A percentile compares a stretch with the other conserved stretches of the same genome.
These are phyloP conservation scores for Apodemus agrarius DNA, from an alignment of 2,797 vertebrate genomes.

Conservation along the genomic window DNA sequence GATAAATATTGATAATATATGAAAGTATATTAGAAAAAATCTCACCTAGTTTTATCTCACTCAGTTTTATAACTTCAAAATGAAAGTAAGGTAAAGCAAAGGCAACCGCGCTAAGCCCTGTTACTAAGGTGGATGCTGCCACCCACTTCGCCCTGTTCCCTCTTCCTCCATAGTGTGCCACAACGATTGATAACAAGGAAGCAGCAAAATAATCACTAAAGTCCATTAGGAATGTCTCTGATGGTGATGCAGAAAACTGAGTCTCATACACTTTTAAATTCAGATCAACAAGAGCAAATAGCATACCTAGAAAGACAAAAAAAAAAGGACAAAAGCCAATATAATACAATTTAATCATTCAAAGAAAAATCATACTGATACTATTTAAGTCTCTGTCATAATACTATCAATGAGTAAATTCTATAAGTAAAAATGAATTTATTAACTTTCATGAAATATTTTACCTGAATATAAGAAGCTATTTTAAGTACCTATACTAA, in stretches of 20 bases:
- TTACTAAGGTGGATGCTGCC: slow-evolving; percentile 16
- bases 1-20: not conserved
- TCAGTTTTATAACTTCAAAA: not conserved
- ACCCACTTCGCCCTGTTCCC: slow-evolving; percentile 50
- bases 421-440: not conserved
- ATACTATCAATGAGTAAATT: slow-evolving; percentile 13
- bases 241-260: no score
- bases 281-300: no score
- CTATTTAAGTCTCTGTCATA: slow-evolving; percentile 28
- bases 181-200: not conserved
- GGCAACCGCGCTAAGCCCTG: slow-evolving; percentile 60
- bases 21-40: slow-evolving; percentile 1
- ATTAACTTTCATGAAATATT: not conserved
- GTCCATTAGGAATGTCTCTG: no score
- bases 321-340: no score
- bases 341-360: not conserved
- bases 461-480: not conserved
- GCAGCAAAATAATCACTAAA: not conserved
- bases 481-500: not conserved
- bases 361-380: slow-evolving; percentile 23
- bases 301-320: no score
- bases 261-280: no score
- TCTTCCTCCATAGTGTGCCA: slow-evolving; percentile 52
- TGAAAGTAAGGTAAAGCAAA: not conserved
- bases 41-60: slow-evolving; percentile 46